phyloP scores from a whole-genome alignment of 2,113 vertebrate genomes.

The Hemiprocne comata region DNA sequence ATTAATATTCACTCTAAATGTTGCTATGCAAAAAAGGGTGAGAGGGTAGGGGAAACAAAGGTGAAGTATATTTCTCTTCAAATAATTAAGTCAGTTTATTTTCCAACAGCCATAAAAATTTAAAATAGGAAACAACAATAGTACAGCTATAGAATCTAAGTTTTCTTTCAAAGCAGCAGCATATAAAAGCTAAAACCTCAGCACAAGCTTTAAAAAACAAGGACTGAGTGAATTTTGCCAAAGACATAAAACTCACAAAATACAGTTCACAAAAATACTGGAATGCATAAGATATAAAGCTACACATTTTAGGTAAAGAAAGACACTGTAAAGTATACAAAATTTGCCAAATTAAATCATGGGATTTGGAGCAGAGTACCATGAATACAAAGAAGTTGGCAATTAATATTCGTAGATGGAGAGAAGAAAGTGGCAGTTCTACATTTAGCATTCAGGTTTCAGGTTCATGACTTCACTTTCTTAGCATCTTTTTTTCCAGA shows the following conservation, averaged over 20 bases:
- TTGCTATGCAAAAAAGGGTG: slow-evolving; percentile 48
- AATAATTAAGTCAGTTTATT: slow-evolving; percentile 77
- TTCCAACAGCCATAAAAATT: slow-evolving; percentile 82
- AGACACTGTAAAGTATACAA: slow-evolving; percentile 76
- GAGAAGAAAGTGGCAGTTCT: slow-evolving; percentile 71
- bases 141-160: slow-evolving; percentile 80
- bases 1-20: slow-evolving; percentile 51
- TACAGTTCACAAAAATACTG: slow-evolving; percentile 82
- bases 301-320: slow-evolving; percentile 75
- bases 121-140: slow-evolving; percentile 81
- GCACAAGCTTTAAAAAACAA: slow-evolving; percentile 79
- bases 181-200: slow-evolving; percentile 86
- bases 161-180: slow-evolving; percentile 82
- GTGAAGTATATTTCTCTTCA: slow-evolving; percentile 76
- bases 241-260: slow-evolving; percentile 78
- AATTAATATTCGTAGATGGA: slow-evolving; percentile 73
- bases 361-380: slow-evolving; percentile 65
- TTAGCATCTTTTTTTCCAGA: slow-evolving; percentile 86
- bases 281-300: slow-evolving; percentile 81
- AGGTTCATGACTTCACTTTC: slow-evolving; percentile 83
- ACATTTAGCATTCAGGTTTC: slow-evolving; percentile 57
- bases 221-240: slow-evolving; percentile 74
- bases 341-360: slow-evolving; percentile 74
- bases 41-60: slow-evolving; percentile 40
- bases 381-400: slow-evolving; percentile 75